Percentiles rank a stretch among this genome's conserved stretches.
phyloP scores from a whole-genome alignment of 2,888 invertebrate genomes.

The Patella depressa region DNA sequence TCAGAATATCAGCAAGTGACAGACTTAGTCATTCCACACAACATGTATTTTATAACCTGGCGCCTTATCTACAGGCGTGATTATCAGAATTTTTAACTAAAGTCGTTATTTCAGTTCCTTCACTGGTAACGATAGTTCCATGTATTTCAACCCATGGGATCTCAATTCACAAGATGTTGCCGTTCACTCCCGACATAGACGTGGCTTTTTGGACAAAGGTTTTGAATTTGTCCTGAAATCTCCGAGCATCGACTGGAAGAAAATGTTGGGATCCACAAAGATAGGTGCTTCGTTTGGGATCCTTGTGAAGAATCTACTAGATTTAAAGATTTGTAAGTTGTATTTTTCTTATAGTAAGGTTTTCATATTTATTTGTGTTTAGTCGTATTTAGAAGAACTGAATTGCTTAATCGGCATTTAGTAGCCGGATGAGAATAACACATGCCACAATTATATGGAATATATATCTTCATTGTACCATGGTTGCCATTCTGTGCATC shows the following conservation, averaged over 20 bases:
- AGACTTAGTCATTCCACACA: no score
- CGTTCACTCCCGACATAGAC: slow-evolving; percentile 20
- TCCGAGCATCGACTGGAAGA: slow-evolving; percentile 53
- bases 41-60: no score
- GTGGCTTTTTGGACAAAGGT: slow-evolving; percentile 15
- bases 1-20: no score
- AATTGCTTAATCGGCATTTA: no score
- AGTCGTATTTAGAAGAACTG: no score
- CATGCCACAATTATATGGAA: no score
- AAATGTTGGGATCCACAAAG: slow-evolving; percentile 44
- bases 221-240: slow-evolving; percentile 43
- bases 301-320: slow-evolving; percentile 49
- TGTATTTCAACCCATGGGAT: slow-evolving; percentile 11
- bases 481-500: no score
- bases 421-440: no score
- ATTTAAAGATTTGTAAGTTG: slow-evolving; percentile 45
- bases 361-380: not conserved
- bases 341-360: not conserved
- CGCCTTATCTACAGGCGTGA: no score
- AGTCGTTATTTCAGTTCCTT: not conserved
- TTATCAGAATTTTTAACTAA: no score
- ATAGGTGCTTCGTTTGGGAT: slow-evolving; percentile 56
- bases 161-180: not conserved
- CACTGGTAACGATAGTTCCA: not conserved
- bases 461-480: no score